Conservation (phyloP, 2,888 invertebrate genomes). For the Arge pagana region DNA sequence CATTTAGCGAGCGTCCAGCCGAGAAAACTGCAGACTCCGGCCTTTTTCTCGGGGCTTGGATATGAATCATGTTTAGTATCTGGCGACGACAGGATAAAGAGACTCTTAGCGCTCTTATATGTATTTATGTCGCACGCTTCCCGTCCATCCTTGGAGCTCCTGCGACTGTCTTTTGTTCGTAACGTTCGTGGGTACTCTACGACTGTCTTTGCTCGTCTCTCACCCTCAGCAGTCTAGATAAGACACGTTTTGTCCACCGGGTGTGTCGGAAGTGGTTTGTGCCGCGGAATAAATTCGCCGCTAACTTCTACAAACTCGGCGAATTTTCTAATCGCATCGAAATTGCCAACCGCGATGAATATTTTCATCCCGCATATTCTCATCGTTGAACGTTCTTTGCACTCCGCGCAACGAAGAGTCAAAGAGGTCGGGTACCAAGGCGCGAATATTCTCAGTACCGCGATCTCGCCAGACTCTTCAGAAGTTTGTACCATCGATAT, state of each 20-base stretch:
- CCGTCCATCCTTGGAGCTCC: slow-evolving; percentile 25
- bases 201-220: slow-evolving; percentile 10
- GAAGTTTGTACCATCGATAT: too few species aligned
- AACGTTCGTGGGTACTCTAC: slow-evolving; percentile 1
- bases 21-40: slow-evolving; percentile 14
- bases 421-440: too few species aligned
- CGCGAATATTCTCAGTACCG: too few species aligned
- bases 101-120: slow-evolving; percentile 41
- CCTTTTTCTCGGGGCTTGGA: slow-evolving; percentile 6
- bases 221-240: slow-evolving; percentile 36
- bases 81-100: slow-evolving; percentile 51
- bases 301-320: too few species aligned
- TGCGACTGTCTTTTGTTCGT: slow-evolving; percentile 20
- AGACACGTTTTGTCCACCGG: slow-evolving; percentile 40
- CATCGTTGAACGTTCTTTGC: too few species aligned
- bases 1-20: slow-evolving; percentile 12
- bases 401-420: too few species aligned
- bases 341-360: too few species aligned
- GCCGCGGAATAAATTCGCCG: slow-evolving; percentile 50
- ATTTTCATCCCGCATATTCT: too few species aligned
- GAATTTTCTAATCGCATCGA: too few species aligned
- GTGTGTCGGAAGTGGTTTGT: slow-evolving; percentile 42
- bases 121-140: slow-evolving; percentile 50
- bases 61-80: slow-evolving; percentile 27
- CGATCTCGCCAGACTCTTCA: too few species aligned